Evolutionary conservation across 2,797 vertebrate genomes (phyloP).

Genomic region (Darevskia mixta): DNA sequence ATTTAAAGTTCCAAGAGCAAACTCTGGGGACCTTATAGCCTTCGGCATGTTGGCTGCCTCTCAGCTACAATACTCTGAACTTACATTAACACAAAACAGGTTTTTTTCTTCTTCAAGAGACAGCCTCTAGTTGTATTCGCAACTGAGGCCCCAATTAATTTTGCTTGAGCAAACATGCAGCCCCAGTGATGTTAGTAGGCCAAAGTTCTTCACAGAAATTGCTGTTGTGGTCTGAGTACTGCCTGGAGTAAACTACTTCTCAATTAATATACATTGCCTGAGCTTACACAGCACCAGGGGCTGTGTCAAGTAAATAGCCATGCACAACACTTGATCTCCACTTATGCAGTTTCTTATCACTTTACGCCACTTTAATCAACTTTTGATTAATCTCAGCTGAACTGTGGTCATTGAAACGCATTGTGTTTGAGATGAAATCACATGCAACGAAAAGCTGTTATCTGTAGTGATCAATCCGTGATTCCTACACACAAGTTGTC

Average conservation of each 20-base stretch:
- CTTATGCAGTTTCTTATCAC: background rate
- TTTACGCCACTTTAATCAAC: background rate
- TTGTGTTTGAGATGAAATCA: background rate
- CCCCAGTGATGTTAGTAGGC: background rate
- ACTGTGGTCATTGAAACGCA: background rate
- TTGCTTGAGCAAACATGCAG: background rate
- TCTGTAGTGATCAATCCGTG: background rate
- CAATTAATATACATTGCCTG: background rate
- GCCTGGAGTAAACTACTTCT: constrained; percentile 11
- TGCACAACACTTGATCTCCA: background rate
- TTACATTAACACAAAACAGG: background rate
- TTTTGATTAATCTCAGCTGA: background rate
- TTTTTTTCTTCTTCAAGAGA: background rate
- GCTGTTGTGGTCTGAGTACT: background rate
- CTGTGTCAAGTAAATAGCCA: constrained; percentile 17
- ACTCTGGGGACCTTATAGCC: background rate
- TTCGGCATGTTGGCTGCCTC: background rate
- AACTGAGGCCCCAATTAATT: background rate
- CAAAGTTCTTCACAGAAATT: constrained; percentile 19
- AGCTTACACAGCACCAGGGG: constrained; percentile 14
- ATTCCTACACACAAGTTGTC: background rate
- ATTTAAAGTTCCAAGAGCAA: constrained; percentile 20
- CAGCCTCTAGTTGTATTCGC: background rate
- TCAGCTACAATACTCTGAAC: constrained; percentile 16
- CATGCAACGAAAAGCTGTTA: background rate